These are phyloP conservation scores for Ranitomeya variabilis DNA, from an alignment of 2,113 vertebrate genomes.

Conservation along the genomic window DNA sequence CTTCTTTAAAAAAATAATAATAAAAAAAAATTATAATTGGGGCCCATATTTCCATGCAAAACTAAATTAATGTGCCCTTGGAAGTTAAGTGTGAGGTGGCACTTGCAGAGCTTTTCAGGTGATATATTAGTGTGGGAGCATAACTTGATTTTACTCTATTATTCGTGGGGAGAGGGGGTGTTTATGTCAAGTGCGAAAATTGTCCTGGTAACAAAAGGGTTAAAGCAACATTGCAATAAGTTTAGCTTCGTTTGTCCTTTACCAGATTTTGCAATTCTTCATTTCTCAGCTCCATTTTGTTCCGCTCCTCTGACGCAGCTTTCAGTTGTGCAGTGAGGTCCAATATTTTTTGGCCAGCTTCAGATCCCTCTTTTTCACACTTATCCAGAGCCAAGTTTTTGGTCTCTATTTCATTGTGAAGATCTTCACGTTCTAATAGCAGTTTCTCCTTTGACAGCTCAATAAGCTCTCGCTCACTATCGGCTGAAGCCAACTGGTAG, in stretches of 20 bases:
- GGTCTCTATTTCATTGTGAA: slow-evolving; percentile 56
- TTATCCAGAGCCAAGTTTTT: slow-evolving; percentile 40
- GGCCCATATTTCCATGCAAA: too few relatives aligned
- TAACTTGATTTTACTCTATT: too few relatives aligned
- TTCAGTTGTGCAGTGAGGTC: slow-evolving; percentile 57
- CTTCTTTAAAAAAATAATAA: too few relatives aligned
- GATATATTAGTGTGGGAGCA: too few relatives aligned
- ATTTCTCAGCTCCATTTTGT: slow-evolving; percentile 52
- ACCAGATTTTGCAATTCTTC: slow-evolving; percentile 52
- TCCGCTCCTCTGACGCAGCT: slow-evolving; percentile 57
- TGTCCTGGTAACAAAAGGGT: too few relatives aligned
- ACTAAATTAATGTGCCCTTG: too few relatives aligned
- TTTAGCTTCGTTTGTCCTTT: background rate
- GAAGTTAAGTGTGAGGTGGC: too few relatives aligned
- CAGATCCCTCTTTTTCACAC: slow-evolving; percentile 46
- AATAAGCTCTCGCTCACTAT: slow-evolving; percentile 63
- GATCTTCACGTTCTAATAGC: slow-evolving; percentile 62
- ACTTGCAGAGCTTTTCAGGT: too few relatives aligned
- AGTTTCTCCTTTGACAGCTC: slow-evolving; percentile 59
- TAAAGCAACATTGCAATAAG: too few relatives aligned
- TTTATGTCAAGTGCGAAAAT: too few relatives aligned
- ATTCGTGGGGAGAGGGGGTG: too few relatives aligned
- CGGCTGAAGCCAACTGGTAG: slow-evolving; percentile 12
- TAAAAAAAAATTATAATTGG: too few relatives aligned
- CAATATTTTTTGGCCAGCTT: slow-evolving; percentile 55